Evolutionary conservation across 92 coral and sea anemone species (phyloP), one percentile per base, ranked within the genome.

Genomic region (Paragorgia papillata): DNA sequence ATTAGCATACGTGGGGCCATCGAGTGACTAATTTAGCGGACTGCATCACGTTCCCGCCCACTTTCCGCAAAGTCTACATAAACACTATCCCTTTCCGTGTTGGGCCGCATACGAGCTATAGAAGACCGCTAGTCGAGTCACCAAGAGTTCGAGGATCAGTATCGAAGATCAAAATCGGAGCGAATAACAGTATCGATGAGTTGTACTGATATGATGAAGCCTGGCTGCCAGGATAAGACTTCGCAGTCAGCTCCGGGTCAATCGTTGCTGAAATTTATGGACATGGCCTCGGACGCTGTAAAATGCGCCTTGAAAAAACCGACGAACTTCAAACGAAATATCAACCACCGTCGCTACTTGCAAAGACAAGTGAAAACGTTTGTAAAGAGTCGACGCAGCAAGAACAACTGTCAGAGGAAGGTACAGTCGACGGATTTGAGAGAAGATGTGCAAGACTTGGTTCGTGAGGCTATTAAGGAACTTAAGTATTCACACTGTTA

Each of bases 301-400:
- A 71, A 71, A 71, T 53, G 78, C 30, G 78, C 78, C 7, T 28
- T 71, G 78, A 71, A 54, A 14, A 71, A 71, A 21, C 78, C 78
- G 25, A 30, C 78, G 3, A 71, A 35, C 26, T 71, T 55, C 50
- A 71, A 71, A 35, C 63, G 64, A 18, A 53, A 71, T 22, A 34
- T 71, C 20, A 71, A 71, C 33, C 78, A 71, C 33, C 78, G 78
- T 0, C 78, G 78, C 3, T 71, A 71, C 31, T 10, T 71, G 34
- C 78, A 71, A 18, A 31, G 78, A 22, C 78, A 71, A 41, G 78
- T 71, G 18, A 71, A 71, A 55, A 71, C 50, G 4, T 57, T 71
- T n/a, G 78, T 71, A 25, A 31, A 46, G n/a, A 46, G 53, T n/a
- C 2, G 53, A 46, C 53, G 53, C 7, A 46, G 53, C 53, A 46